phyloP scores from a whole-genome alignment of 2,113 vertebrate genomes.

The Azemiops feae region DNA sequence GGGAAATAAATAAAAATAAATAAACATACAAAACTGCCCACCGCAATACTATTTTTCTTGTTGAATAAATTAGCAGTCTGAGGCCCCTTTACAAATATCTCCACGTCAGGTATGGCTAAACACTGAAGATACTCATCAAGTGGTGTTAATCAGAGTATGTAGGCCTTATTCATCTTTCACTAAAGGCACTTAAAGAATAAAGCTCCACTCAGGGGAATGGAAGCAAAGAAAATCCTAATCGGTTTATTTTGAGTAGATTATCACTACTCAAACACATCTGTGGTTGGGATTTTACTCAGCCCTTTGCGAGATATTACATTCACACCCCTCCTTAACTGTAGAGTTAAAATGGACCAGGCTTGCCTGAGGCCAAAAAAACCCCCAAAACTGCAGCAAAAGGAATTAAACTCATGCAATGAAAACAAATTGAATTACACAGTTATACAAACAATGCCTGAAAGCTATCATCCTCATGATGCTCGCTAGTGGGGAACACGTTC shows the following conservation, averaged over 20 bases:
- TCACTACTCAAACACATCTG: background rate
- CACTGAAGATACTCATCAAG: background rate
- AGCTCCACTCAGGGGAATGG: background rate
- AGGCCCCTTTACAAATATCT: background rate
- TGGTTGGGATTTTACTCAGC: background rate
- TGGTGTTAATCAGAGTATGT: background rate
- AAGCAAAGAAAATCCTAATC: background rate
- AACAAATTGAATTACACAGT: background rate
- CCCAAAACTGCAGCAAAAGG: background rate
- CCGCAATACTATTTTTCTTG: background rate
- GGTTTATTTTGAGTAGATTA: background rate
- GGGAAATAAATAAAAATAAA: background rate
- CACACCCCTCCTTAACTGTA: background rate
- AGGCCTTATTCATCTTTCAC: background rate
- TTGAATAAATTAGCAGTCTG: background rate
- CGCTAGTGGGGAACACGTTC: background rate
- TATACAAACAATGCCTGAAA: background rate
- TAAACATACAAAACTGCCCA: background rate
- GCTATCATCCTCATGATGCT: background rate
- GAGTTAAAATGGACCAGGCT: background rate
- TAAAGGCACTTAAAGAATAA: background rate
- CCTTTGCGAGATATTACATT: background rate
- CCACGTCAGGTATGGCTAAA: background rate
- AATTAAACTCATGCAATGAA: background rate
- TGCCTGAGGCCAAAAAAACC: background rate